phyloP scores from a whole-genome alignment of 1,140 invertebrate species.

The Aplysia californica region DNA sequence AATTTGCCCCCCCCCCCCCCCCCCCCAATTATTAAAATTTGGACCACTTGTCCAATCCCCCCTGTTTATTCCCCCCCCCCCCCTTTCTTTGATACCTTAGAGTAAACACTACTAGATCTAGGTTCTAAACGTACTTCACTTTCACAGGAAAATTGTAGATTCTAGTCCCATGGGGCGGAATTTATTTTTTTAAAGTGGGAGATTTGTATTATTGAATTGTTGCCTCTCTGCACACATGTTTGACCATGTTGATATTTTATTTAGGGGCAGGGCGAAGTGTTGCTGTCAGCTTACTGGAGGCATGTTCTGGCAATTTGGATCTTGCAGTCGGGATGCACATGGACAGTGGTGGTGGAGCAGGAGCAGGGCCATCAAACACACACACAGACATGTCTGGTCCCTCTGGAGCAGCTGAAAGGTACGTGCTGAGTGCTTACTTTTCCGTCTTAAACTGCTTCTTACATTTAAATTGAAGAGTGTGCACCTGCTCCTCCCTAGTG shows the following conservation, averaged over 20 bases:
- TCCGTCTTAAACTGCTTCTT: no score
- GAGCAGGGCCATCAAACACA: constrained; percentile 18
- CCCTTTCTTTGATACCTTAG: no score
- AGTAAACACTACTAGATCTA: no score
- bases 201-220: background rate
- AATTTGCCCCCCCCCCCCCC: no score
- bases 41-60: no score
- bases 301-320: constrained; percentile 71
- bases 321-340: constrained; percentile 74
- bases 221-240: background rate
- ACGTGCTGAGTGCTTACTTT: no score
- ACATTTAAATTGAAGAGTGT: background rate
- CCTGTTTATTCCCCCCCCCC: no score
- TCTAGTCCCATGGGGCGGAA: background rate
- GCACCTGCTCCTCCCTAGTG: background rate
- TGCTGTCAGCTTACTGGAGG: constrained; percentile 67
- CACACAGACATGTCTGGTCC: no score
- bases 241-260: background rate
- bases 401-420: background rate
- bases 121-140: background rate
- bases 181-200: background rate
- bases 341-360: constrained; percentile 54
- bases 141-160: background rate
- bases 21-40: no score
- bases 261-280: constrained; percentile 56